A percentile compares a stretch with the other conserved stretches of the same genome.
These are phyloP conservation scores for Trematomus loennbergii DNA, from an alignment of 2,113 vertebrate species.

Conservation along the genomic window DNA sequence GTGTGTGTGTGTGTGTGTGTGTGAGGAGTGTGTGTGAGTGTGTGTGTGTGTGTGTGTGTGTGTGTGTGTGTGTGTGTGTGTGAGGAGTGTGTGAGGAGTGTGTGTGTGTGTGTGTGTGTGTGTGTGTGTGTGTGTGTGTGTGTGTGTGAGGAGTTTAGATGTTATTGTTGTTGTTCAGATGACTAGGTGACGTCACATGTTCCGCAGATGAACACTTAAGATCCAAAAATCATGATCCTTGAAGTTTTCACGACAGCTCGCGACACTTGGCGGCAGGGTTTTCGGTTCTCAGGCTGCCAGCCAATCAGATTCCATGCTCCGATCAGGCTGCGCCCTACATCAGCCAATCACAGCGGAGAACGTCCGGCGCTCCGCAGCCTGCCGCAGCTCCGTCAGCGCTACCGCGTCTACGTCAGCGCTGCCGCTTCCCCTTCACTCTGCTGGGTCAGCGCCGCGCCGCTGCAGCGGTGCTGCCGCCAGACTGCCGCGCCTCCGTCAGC, in stretches of 20 bases:
- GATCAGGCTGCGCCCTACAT: slow-evolving; percentile 55
- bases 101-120: no score
- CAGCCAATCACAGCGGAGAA: slow-evolving; percentile 39
- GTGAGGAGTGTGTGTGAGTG: no score
- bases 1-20: no score
- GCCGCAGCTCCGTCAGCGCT: slow-evolving; percentile 1
- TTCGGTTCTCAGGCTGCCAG: slow-evolving; percentile 14
- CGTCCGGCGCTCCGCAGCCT: background rate
- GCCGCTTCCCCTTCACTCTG: slow-evolving; percentile 11
- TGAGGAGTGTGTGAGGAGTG: no score
- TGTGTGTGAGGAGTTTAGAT: no score
- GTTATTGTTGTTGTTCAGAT: no score
- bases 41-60: no score
- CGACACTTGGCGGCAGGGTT: slow-evolving; percentile 46
- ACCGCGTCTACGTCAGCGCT: background rate
- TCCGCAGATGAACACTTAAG: no score
- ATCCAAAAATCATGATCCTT: no score
- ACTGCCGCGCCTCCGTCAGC: slow-evolving; percentile 39
- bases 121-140: no score
- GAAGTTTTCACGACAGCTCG: slow-evolving; percentile 48
- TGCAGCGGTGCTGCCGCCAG: slow-evolving; percentile 30
- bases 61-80: no score
- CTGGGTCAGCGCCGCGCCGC: background rate
- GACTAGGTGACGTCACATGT: no score
- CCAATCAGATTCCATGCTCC: slow-evolving; percentile 53